Evolutionary conservation across 2,113 vertebrate genomes (phyloP).

Genomic region (Myocastor coypus): DNA sequence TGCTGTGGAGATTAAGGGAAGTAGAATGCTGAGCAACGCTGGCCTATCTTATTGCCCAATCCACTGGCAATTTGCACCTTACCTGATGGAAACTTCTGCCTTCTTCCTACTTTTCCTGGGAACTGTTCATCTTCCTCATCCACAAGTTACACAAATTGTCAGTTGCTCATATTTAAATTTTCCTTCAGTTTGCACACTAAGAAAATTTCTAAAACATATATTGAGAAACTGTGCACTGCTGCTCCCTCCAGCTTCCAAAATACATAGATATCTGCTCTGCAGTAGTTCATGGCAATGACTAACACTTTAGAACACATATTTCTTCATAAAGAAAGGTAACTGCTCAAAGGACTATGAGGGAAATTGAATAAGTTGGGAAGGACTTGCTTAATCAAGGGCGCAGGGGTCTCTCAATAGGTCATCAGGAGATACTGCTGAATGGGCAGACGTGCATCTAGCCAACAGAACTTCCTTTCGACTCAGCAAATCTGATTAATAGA

Average conservation of each 20-base stretch:
- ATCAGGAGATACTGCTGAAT: neutral
- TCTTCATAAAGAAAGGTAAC: conserved; percentile 16
- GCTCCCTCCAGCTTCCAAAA: neutral
- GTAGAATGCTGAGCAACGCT: neutral
- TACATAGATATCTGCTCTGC: neutral
- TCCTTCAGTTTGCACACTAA: neutral
- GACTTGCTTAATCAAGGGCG: neutral
- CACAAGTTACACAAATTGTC: conserved; percentile 35
- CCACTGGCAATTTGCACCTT: neutral
- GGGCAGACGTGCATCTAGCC: neutral
- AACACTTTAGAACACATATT: neutral
- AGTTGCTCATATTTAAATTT: neutral
- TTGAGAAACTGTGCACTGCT: neutral
- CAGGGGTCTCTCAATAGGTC: neutral
- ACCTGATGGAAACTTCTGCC: conserved; percentile 26
- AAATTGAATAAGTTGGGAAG: neutral
- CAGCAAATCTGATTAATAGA: neutral
- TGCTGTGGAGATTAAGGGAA: neutral
- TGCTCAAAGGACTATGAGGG: neutral
- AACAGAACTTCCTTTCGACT: neutral
- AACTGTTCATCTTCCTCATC: conserved; percentile 44
- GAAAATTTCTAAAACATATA: conserved; percentile 7
- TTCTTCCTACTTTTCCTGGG: conserved; percentile 45
- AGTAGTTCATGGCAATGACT: neutral
- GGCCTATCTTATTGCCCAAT: neutral